These are phyloP conservation scores for Neoitamus cyanurus DNA, from an alignment of 2,888 invertebrate species.

Conservation along the genomic window DNA sequence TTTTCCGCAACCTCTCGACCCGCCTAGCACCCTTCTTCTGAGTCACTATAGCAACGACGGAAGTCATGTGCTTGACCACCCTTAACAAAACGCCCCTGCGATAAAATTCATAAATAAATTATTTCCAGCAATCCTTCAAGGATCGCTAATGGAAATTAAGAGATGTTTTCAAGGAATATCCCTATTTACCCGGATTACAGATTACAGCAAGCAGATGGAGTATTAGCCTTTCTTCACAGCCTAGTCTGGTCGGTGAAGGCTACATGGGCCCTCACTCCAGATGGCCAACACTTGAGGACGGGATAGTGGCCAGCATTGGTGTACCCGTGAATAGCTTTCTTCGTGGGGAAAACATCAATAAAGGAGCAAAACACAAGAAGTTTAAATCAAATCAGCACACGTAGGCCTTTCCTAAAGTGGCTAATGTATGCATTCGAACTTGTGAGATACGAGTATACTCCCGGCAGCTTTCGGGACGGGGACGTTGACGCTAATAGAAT, in stretches of 20 bases:
- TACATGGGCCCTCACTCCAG: neutral
- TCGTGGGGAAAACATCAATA: constrained; percentile 38
- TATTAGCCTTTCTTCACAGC: neutral
- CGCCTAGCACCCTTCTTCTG: neutral
- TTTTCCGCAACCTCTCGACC: constrained; percentile 37
- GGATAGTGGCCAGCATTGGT: neutral
- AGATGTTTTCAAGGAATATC: neutral
- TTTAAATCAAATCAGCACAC: constrained; percentile 28
- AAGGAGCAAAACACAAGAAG: constrained; percentile 10
- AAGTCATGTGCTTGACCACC: constrained; percentile 51
- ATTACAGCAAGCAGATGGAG: neutral
- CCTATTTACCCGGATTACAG: neutral
- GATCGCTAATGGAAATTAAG: neutral
- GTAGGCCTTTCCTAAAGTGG: neutral
- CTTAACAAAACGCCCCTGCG: constrained; percentile 33
- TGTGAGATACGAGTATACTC: neutral
- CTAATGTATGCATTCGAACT: neutral
- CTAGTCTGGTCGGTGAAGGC: neutral
- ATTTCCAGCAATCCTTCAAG: neutral
- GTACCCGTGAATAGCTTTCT: neutral
- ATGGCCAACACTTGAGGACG: neutral
- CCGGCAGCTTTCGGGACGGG: neutral
- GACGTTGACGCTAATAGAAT: neutral
- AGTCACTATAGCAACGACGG: constrained; percentile 48
- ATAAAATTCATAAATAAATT: neutral